Base-by-base conservation (phyloP, 1,140 invertebrate species). In the Pseudomyrmex flavicornis region DNA sequence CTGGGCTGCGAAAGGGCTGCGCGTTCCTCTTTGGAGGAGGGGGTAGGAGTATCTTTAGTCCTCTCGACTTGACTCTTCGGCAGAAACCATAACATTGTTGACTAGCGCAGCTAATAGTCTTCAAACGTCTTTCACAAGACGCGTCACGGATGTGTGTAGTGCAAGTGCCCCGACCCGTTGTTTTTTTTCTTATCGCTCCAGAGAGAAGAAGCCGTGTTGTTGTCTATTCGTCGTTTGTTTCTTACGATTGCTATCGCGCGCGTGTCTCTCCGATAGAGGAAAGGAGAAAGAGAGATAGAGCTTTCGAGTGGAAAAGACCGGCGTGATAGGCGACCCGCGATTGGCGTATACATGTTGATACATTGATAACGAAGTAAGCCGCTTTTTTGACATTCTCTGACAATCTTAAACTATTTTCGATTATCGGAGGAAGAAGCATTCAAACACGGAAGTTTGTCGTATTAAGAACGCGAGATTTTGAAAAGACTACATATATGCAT, bases 151-250 rank as follows among this genome's bases (percentile, higher is more conserved):
- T 35, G 35, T 35, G 35, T 35, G 35, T 85, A 56, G 54, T 62
- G 54, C 54, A 7, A 75, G 66, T 50, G 20, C 44, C 22, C 17
- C 48, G 44, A n/a, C 15, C n/a, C 59, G 26, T 13, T 48, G 62
- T 72, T 63, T 17, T 66, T 66, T 52, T 22, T 61, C 86, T 86
- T 91, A 92, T 92, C 87, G 83, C 90, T 90, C 70, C 10, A 84
- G 85, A 88, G 82, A 35, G 72, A 75, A 46, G 61, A 68, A 80
- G 66, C 46, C 22, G 9, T 2, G 63, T 66, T 20, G 65, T 15
- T 58, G 52, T 85, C 62, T 44, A 35, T 70, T 61, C 62, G 61
- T 73, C n/a, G 13, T 70, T 56, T 74, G 17, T 15, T 46, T 44
- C 48, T 46, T 44, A 63, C 44, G 85, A 88, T 87, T 48, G 56